Evolutionary conservation across 2,113 vertebrate species (phyloP), one percentile per base, ranked within the genome.

Genomic region (Hypocryptadius cinnamomeus): DNA sequence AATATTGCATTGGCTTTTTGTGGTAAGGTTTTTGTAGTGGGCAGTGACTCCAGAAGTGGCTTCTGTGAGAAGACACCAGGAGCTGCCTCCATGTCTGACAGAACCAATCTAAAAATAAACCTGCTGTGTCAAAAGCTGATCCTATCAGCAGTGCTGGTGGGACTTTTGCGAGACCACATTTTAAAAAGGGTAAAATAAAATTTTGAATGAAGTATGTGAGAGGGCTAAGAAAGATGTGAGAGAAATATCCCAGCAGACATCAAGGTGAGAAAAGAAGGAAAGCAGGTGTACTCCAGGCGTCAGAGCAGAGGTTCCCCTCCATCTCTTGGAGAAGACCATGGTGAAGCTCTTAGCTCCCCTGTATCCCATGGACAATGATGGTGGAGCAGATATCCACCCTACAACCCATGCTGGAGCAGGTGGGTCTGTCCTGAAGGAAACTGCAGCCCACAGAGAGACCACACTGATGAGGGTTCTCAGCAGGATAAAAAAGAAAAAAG

Each of bases 201-300:
- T 23, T 4, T 23, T 28, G 15, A 39, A 23, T 9, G 10, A 9
- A 51, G 15, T 9, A 8, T 47, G 30, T 42, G 25, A 56, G 11
- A 27, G 9, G 3, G 1, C 3, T 65, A 24, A 79, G 60, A 70
- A 79, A 40, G 12, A 31, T 57, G 10, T 79, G 27, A 28, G 9
- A 61, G 40, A 86, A 70, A 53, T 8, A 66, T 12, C 25, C 15
- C 19, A 27, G 45, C 8, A 73, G 45, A 73, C 3, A 56, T 5
- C 5, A 70, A 56, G 3, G 10, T 37, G 23, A 78, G 15, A 85
- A 44, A 60, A 80, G 8, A 33, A 56, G 14, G 19, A 53, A 35
- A 42, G n/a, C 5, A 56, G 5, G 7, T 23, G 17, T 76, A 14
- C 24, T 63, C 2, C 13, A 51, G 15, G 1, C 1, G 9, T 11